phyloP scores from a whole-genome alignment of 92 coral and sea anemone species.

The Hydrozoanthus gracilis region DNA sequence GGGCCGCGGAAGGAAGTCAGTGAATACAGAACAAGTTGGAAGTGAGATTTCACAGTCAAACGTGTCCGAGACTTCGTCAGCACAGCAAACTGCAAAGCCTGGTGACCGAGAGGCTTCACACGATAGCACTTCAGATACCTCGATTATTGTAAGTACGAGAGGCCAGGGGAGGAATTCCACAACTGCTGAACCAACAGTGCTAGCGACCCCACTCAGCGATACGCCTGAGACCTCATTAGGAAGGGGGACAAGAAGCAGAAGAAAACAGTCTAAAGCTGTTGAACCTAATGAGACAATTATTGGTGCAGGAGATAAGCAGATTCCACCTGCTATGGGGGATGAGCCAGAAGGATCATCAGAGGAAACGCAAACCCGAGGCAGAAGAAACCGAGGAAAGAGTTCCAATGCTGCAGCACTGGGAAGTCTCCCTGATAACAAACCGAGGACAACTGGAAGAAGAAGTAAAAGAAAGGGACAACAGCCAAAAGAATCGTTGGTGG shows the following conservation, averaged over 20 bases:
- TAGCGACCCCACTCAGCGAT: not conserved
- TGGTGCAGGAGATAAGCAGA: not conserved
- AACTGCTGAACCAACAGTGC: slow-evolving; percentile 6
- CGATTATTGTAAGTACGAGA: not conserved
- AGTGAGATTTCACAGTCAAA: not conserved
- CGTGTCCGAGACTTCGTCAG: not conserved
- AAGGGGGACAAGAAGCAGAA: not conserved
- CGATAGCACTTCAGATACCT: not conserved
- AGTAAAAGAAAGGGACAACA: not conserved
- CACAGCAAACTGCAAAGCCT: no score
- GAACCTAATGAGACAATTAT: not conserved
- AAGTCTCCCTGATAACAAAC: not conserved
- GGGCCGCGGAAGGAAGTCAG: not conserved
- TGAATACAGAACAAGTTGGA: not conserved
- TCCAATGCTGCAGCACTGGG: not conserved
- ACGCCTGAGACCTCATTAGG: not conserved
- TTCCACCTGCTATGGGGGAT: not conserved
- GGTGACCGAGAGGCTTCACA: not conserved
- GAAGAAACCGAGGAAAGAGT: slow-evolving; percentile 6
- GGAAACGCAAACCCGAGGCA: not conserved
- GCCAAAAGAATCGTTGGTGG: not conserved
- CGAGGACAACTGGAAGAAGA: not conserved
- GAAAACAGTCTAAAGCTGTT: not conserved
- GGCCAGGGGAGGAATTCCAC: not conserved
- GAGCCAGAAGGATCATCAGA: not conserved